These are phyloP conservation scores for Scyliorhinus canicula DNA, from an alignment of 2,797 vertebrate species.

Conservation along the genomic window DNA sequence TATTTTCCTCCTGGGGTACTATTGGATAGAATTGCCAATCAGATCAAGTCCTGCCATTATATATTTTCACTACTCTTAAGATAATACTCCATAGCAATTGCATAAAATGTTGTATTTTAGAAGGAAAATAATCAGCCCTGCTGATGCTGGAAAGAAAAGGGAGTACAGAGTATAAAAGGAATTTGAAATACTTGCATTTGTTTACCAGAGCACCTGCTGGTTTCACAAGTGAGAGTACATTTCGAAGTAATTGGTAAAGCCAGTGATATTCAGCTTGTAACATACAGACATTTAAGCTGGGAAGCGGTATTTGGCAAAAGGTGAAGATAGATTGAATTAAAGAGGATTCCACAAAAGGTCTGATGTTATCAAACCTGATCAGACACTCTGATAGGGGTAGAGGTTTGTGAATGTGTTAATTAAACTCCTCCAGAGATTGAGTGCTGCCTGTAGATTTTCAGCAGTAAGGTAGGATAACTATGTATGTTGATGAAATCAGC, in stretches of 20 bases:
- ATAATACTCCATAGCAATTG: conserved; percentile 61
- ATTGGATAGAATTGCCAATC: conserved; percentile 67
- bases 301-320: conserved; percentile 12
- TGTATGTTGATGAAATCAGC: background rate
- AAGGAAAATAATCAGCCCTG: conserved; percentile 43
- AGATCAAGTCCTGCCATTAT: conserved; percentile 76
- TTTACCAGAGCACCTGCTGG: conserved; percentile 5
- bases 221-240: background rate
- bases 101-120: conserved; percentile 58
- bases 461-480: background rate
- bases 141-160: conserved; percentile 52
- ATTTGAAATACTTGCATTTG: conserved; percentile 20
- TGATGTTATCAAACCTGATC: conserved; percentile 31
- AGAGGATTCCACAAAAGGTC: conserved; percentile 27
- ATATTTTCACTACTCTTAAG: conserved; percentile 71
- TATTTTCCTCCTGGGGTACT: conserved; percentile 64
- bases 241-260: background rate
- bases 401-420: conserved; percentile 25
- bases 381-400: background rate
- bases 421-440: background rate
- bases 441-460: background rate
- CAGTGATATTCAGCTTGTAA: background rate
- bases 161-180: background rate
- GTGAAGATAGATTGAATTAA: conserved; percentile 30
- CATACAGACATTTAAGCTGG: background rate